Conservation (phyloP, 2,113 vertebrate species). For the Microtus pennsylvanicus region DNA sequence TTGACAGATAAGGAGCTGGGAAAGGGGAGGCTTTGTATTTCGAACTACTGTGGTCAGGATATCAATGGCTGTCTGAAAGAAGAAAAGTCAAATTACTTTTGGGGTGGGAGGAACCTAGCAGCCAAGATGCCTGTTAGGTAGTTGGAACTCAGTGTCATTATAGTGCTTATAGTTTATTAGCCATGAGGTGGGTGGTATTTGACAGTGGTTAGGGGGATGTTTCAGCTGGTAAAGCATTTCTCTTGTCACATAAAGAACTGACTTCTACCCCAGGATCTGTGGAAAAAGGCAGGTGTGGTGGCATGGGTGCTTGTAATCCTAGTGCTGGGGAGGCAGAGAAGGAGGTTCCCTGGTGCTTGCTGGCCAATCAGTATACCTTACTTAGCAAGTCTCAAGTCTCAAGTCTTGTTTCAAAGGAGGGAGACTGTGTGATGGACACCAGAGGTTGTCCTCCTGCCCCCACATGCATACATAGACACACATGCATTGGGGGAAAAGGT, state of each 20-base stretch:
- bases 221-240: background rate
- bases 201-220: background rate
- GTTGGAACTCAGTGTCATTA: background rate
- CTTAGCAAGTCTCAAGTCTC: background rate
- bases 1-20: conserved; percentile 97
- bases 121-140: background rate
- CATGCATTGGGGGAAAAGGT: background rate
- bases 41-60: conserved; percentile 98
- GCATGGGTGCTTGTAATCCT: background rate
- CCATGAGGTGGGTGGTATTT: fast-evolving
- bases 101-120: background rate
- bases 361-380: background rate
- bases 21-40: conserved; percentile 95
- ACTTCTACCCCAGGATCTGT: background rate
- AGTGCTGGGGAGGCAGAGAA: background rate
- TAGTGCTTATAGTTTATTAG: background rate
- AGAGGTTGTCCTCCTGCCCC: background rate
- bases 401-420: background rate
- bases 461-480: background rate
- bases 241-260: background rate
- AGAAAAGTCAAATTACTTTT: background rate
- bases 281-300: background rate
- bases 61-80: conserved; percentile 95
- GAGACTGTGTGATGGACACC: background rate
- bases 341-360: background rate